phyloP scores from a whole-genome alignment of 2,113 vertebrate species.

The Monarcha castaneiventris region DNA sequence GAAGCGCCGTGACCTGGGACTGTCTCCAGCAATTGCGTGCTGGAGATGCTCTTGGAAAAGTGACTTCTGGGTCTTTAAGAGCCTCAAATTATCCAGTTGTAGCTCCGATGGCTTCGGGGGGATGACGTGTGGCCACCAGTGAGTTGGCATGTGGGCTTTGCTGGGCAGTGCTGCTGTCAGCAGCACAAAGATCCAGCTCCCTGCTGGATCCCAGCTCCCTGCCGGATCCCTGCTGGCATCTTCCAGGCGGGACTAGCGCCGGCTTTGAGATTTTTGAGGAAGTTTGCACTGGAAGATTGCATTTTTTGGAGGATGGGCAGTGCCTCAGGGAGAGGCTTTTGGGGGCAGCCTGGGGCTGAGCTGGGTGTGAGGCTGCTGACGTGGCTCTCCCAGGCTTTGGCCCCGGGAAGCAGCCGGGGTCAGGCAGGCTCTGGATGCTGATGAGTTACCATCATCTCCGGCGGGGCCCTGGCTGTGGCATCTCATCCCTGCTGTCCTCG shows the following conservation, averaged over 20 bases:
- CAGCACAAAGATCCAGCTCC: neutral
- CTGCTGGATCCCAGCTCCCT: neutral
- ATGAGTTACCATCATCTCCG: neutral
- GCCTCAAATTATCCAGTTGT: neutral
- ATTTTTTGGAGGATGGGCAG: neutral
- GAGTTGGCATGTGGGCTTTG: neutral
- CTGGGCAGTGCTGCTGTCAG: neutral
- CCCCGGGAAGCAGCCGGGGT: neutral
- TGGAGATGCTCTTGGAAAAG: neutral
- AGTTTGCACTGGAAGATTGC: neutral
- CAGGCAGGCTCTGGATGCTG: neutral
- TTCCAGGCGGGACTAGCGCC: rapidly evolving
- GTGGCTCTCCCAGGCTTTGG: neutral
- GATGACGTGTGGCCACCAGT: rapidly evolving
- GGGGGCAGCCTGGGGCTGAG: rapidly evolving
- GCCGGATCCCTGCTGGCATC: neutral
- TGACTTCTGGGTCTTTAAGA: neutral
- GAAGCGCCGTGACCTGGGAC: neutral
- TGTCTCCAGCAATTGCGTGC: neutral
- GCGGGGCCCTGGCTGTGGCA: neutral
- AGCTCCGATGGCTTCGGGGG: neutral
- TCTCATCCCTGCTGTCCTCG: neutral
- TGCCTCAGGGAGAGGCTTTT: neutral
- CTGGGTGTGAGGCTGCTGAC: neutral
- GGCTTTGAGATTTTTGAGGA: neutral